A percentile compares a stretch with the other conserved stretches of the same genome.
These are phyloP conservation scores for Amiota communis DNA, from an alignment of 2,888 invertebrate species.

Conservation along the genomic window DNA sequence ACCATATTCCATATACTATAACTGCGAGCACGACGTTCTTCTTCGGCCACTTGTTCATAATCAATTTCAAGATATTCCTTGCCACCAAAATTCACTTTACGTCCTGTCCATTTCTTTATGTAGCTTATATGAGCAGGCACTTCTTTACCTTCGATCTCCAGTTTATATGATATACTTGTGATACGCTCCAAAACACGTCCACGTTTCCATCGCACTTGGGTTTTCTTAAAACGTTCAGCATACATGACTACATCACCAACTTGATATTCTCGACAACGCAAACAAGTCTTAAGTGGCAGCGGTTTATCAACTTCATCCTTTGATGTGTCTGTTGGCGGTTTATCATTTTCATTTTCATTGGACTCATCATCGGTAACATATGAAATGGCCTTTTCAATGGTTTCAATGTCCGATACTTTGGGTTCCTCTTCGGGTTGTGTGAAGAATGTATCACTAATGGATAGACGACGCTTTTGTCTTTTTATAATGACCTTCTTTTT, in stretches of 20 bases:
- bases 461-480: constrained; percentile 69
- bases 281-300: constrained; percentile 59
- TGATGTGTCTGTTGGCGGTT: constrained; percentile 41
- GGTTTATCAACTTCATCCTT: constrained; percentile 50
- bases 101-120: constrained; percentile 70
- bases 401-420: constrained; percentile 62
- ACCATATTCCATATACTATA: constrained; percentile 72
- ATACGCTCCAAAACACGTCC: constrained; percentile 69
- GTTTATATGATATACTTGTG: constrained; percentile 71
- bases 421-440: constrained; percentile 59
- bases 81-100: constrained; percentile 70
- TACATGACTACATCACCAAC: constrained; percentile 70
- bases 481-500: constrained; percentile 72
- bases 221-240: constrained; percentile 70
- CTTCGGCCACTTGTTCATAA: constrained; percentile 71
- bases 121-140: constrained; percentile 71
- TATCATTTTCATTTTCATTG: constrained; percentile 48
- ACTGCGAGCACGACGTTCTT: constrained; percentile 65
- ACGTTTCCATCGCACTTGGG: constrained; percentile 70
- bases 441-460: constrained; percentile 66
- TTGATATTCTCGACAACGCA: constrained; percentile 68
- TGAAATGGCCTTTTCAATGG: constrained; percentile 68
- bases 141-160: constrained; percentile 71
- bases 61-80: constrained; percentile 73
- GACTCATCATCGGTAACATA: constrained; percentile 60